Percentiles rank a stretch among this genome's conserved stretches.
Evolutionary conservation across 2,797 vertebrate species (phyloP).

Genomic region (Potorous gilbertii): DNA sequence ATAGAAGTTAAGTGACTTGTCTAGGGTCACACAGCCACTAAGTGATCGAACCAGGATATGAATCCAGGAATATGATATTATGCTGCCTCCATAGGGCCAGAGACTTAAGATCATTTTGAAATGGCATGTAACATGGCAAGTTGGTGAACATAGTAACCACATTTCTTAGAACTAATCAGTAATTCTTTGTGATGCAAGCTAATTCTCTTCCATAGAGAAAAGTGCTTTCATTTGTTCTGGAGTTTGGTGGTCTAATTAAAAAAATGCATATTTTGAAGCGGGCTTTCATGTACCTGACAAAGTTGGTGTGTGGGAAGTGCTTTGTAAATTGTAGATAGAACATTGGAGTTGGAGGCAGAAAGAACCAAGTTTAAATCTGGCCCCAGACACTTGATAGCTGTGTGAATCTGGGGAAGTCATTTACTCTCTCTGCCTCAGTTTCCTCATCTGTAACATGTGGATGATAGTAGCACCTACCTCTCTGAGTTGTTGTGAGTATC

Average conservation of each 20-base stretch:
- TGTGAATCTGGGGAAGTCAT: background rate
- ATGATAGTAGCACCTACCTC: background rate
- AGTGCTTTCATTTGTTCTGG: conserved; percentile 8
- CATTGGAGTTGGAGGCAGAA: background rate
- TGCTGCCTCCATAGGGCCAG: background rate
- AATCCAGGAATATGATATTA: background rate
- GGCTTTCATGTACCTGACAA: background rate
- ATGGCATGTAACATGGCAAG: background rate
- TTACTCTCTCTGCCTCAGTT: background rate
- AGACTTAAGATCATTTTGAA: background rate
- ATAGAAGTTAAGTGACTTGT: background rate
- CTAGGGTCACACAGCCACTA: background rate
- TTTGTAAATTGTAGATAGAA: background rate
- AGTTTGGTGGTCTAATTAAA: background rate
- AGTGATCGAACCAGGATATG: background rate
- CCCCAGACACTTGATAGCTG: background rate
- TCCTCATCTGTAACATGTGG: background rate
- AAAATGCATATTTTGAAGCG: background rate
- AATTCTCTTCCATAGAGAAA: conserved; percentile 15
- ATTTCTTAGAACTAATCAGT: conserved; percentile 21
- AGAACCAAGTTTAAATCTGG: background rate
- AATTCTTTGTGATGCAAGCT: background rate
- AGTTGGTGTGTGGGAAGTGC: background rate
- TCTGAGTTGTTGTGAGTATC: background rate
- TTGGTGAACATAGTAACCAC: background rate